Base-by-base conservation (phyloP, 2,888 invertebrate species). In the Hecatera dysodea region DNA sequence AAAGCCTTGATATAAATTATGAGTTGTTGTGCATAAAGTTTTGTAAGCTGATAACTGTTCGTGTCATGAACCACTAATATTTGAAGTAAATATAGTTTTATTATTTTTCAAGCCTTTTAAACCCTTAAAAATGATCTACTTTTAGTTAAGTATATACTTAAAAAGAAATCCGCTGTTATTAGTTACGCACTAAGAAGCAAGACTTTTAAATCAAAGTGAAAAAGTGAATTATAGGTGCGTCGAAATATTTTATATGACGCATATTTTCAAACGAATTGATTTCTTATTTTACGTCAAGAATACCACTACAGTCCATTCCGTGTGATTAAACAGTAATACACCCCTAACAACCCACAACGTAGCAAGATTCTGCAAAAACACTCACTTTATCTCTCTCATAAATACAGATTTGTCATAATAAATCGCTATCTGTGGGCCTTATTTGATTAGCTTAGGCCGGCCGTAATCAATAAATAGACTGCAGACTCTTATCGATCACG, bases 401-500 rank as follows among this genome's bases (percentile, higher is more conserved):
- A 78, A 71, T 60, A 62, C 61, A 78, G 72, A 82, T 73, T 68
- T 65, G 24, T 72, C 19, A 63, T 73, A 62, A 50, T 63, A 73
- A 15, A 50, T 60, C 24, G 52, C n/a, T 82, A 71, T 82, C 70
- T 57, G 27, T 60, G 36, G 46, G 62, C 56, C 61, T 53, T 63
- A 63, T 80, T 59, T 60, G 62, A 75, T 75, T 52, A 80, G 65
- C 42, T 67, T 64, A 57, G 33, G 39, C 53, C 46, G 50, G 55
- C 27, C 53, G 57, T 68, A 56, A 80, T 80, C 69, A 65, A 57
- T 71, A 36, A 68, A 39, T 62, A 52, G 22, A 56, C 52, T 50
- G 50, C 33, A 44, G 19, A 29, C 24, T 33, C 53, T 71, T 82
- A 76, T 82, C 71, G 55, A 75, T 48, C 80, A 82, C 80, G 62